phyloP scores from a whole-genome alignment of 2,888 invertebrate genomes.

The Campoletis raptor region DNA sequence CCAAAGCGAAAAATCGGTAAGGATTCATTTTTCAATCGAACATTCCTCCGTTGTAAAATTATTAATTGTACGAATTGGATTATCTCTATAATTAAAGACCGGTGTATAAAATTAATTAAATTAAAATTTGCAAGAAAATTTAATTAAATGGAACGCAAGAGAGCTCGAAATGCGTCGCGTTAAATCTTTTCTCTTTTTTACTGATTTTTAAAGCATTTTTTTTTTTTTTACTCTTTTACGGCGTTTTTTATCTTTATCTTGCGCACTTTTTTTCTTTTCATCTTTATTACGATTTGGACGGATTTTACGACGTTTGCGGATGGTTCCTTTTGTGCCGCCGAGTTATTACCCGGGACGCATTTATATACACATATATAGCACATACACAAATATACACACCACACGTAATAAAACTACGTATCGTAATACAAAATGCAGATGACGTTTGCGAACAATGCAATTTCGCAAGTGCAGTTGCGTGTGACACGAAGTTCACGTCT shows the following conservation, averaged over 20 bases:
- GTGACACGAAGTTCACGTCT: conserved; percentile 66
- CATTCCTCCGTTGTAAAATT: conserved; percentile 12
- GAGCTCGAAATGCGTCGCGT: neutral
- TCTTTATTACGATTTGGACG: conserved; percentile 49
- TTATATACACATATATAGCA: conserved; percentile 35
- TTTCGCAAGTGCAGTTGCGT: conserved; percentile 70
- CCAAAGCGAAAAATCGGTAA: neutral
- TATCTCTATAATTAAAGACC: neutral
- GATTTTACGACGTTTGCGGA: conserved; percentile 60
- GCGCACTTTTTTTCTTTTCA: conserved; percentile 26
- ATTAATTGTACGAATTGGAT: neutral
- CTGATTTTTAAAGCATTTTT: conserved; percentile 11
- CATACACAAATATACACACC: conserved; percentile 22
- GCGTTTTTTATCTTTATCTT: conserved; percentile 3
- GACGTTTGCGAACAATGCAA: conserved; percentile 67
- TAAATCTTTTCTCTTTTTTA: conserved; percentile 1
- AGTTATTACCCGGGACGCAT: conserved; percentile 63
- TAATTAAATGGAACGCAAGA: conserved; percentile 1
- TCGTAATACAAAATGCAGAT: conserved; percentile 68
- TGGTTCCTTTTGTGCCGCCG: conserved; percentile 48
- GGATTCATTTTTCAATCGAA: neutral
- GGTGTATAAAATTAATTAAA: neutral
- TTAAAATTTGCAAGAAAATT: neutral
- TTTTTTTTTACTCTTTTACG: neutral
- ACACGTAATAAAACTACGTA: conserved; percentile 64